Conservation (phyloP, 2,888 invertebrate species). For the Lucinisca nassula region DNA sequence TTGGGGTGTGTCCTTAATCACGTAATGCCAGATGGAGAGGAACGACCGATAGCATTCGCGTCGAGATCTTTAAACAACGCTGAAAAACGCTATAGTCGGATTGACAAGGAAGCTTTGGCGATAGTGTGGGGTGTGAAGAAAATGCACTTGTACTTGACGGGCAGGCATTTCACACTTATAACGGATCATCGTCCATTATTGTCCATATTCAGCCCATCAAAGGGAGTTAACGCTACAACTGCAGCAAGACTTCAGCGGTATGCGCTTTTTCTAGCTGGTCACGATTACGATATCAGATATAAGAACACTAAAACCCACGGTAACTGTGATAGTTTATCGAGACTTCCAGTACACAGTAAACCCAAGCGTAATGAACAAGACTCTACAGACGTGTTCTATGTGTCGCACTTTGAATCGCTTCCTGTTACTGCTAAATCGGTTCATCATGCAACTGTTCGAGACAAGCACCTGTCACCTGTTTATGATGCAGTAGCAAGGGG, state of each 20-base stretch:
- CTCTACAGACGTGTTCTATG: neutral
- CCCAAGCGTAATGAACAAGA: neutral
- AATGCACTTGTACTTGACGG: constrained; percentile 87
- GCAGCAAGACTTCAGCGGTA: constrained; percentile 55
- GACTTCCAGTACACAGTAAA: constrained; percentile 36
- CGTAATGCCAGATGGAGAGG: constrained; percentile 48
- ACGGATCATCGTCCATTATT: constrained; percentile 71
- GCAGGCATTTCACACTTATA: constrained; percentile 84
- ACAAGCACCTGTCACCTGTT: constrained; percentile 32
- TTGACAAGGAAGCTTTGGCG: constrained; percentile 68
- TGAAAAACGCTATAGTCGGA: constrained; percentile 71
- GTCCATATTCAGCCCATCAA: constrained; percentile 59
- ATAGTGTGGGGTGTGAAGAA: constrained; percentile 86
- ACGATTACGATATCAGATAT: constrained; percentile 43
- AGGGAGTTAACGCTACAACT: constrained; percentile 63
- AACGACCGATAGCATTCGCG: constrained; percentile 70
- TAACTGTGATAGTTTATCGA: constrained; percentile 60
- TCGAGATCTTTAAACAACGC: constrained; percentile 66
- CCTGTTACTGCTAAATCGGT: constrained; percentile 30
- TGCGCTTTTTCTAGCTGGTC: constrained; percentile 39
- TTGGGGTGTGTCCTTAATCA: constrained; percentile 82
- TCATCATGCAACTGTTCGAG: constrained; percentile 5
- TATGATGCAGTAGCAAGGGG: constrained; percentile 42
- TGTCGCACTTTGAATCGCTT: constrained; percentile 79
- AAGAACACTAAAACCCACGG: constrained; percentile 52